Evolutionary conservation across 2,888 invertebrate species (phyloP).

Genomic region (Pachycephus smyrnensis): DNA sequence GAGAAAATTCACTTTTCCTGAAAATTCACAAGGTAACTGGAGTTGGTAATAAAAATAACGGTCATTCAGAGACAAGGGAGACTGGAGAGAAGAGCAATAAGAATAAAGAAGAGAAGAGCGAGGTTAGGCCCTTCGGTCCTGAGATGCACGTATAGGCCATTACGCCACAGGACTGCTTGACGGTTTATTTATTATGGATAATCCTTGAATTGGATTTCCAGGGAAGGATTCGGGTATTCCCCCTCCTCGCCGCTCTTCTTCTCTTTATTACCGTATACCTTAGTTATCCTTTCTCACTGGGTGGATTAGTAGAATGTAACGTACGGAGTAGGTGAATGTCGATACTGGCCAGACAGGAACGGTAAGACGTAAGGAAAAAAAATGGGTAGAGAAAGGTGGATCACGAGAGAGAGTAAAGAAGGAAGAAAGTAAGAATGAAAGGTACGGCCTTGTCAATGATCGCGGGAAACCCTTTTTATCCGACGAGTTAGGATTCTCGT

Average conservation of each 20-base stretch:
- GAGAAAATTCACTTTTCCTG: too few relatives aligned
- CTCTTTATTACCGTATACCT: background rate
- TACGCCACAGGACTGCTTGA: constrained; percentile 18
- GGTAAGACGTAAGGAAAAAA: background rate
- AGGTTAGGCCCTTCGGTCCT: background rate
- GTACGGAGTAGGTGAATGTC: background rate
- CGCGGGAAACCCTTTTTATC: constrained; percentile 6
- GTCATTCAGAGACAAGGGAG: too few relatives aligned
- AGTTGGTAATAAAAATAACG: too few relatives aligned
- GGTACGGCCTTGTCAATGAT: background rate
- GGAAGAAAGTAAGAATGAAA: background rate
- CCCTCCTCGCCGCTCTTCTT: background rate
- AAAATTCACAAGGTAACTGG: too few relatives aligned
- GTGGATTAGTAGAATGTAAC: constrained; percentile 1
- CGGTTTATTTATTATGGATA: constrained; percentile 49
- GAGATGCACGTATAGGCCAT: constrained; percentile 29
- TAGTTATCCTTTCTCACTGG: background rate
- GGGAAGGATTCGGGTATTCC: background rate
- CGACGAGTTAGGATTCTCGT: constrained; percentile 7
- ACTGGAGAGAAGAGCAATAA: background rate
- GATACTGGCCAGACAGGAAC: background rate
- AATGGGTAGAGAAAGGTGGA: background rate
- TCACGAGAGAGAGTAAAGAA: background rate
- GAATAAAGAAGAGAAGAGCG: background rate
- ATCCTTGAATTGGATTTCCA: constrained; percentile 46